A percentile compares a stretch with the other conserved stretches of the same genome.
These are phyloP conservation scores for Heliconius eleuchia DNA, from an alignment of 1,140 invertebrate species.

Conservation along the genomic window DNA sequence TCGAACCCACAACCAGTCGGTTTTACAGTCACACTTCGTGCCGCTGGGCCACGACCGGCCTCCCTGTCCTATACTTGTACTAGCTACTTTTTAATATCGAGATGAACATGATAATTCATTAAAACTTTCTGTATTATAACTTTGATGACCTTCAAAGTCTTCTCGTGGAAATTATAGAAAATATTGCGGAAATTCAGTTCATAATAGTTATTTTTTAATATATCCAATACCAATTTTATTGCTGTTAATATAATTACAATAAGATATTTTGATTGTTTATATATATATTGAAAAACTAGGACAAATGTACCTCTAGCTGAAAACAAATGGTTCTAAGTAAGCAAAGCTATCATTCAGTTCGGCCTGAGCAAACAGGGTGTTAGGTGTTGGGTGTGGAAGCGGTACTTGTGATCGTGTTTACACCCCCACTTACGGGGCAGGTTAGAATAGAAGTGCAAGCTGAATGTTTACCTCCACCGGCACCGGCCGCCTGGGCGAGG, in stretches of 20 bases:
- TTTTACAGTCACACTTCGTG: too few species aligned
- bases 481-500: slow-evolving; percentile 55
- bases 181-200: too few species aligned
- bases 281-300: neutral
- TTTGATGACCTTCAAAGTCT: too few species aligned
- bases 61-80: too few species aligned
- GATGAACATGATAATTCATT: too few species aligned
- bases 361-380: slow-evolving; percentile 58
- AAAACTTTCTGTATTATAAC: too few species aligned
- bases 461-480: slow-evolving; percentile 53
- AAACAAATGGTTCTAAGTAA: slow-evolving; percentile 11
- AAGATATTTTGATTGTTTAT: neutral
- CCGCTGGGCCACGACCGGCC: too few species aligned
- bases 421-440: slow-evolving; percentile 65
- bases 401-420: slow-evolving; percentile 73
- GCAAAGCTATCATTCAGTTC: slow-evolving; percentile 33
- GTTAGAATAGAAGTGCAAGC: slow-evolving; percentile 65
- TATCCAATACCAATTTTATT: too few species aligned
- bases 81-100: too few species aligned
- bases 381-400: slow-evolving; percentile 44
- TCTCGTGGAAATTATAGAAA: too few species aligned
- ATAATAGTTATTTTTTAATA: too few species aligned
- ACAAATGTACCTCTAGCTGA: neutral
- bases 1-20: too few species aligned
- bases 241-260: neutral